Evolutionary conservation across 2,797 vertebrate genomes (phyloP).

Genomic region (Acanthurus tractus): DNA sequence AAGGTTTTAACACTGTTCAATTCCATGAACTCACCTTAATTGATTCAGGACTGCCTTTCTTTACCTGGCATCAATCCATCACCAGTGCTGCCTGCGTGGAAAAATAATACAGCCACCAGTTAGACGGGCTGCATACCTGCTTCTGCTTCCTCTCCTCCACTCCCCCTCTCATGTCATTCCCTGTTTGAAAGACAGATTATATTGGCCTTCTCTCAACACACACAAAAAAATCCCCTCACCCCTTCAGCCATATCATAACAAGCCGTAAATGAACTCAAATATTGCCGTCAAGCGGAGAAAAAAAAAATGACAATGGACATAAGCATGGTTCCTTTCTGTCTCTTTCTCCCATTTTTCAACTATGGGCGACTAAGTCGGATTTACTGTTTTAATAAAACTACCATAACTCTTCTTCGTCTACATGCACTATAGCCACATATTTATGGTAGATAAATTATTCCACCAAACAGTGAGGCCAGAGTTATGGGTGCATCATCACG

Average conservation of each 20-base stretch:
- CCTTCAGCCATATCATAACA: constrained; percentile 69
- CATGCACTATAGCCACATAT: constrained; percentile 58
- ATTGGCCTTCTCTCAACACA: constrained; percentile 69
- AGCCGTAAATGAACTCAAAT: constrained; percentile 76
- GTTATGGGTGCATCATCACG: constrained; percentile 75
- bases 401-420: constrained; percentile 68
- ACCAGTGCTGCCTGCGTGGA: constrained; percentile 58
- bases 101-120: constrained; percentile 74
- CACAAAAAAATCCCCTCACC: constrained; percentile 52
- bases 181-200: constrained; percentile 84
- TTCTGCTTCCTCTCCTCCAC: constrained; percentile 44
- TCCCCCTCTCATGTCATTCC: constrained; percentile 65
- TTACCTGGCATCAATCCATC: constrained; percentile 83
- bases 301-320: constrained; percentile 41
- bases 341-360: constrained; percentile 27
- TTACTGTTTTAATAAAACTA: constrained; percentile 83
- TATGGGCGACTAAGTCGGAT: constrained; percentile 58
- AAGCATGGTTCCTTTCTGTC: constrained; percentile 26
- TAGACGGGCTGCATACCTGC: constrained; percentile 65
- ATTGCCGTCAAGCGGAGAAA: constrained; percentile 54
- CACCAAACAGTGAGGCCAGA: constrained; percentile 73
- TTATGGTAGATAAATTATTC: constrained; percentile 80
- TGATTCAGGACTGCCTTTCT: constrained; percentile 83
- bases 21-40: constrained; percentile 81
- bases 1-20: constrained; percentile 71